These are phyloP conservation scores for Ladona fulva DNA, from an alignment of 1,140 invertebrate genomes.

Conservation along the genomic window DNA sequence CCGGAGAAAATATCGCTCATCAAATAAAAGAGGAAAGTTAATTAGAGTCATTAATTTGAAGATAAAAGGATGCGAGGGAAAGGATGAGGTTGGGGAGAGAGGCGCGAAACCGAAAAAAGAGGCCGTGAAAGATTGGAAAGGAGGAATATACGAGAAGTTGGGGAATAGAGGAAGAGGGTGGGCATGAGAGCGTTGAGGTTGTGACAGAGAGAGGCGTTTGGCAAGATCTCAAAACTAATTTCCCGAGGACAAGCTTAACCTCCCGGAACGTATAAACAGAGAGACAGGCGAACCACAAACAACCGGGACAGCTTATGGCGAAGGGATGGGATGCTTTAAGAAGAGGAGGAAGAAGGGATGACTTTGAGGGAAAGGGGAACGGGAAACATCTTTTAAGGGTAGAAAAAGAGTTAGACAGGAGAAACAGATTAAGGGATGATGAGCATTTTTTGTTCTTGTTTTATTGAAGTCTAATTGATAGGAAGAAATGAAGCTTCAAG, in stretches of 20 bases:
- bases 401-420: too few relatives aligned
- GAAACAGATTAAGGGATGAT: too few relatives aligned
- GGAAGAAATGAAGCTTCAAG: too few relatives aligned
- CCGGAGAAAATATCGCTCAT: too few relatives aligned
- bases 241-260: slow-evolving; percentile 2
- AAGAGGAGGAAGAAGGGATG: not conserved
- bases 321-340: not conserved
- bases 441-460: not conserved
- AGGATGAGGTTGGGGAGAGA: not conserved
- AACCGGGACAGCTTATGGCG: not conserved
- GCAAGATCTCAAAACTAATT: slow-evolving; percentile 1
- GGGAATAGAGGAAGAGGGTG: not conserved
- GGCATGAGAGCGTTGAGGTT: not conserved
- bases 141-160: not conserved
- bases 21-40: too few relatives aligned
- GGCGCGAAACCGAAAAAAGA: not conserved
- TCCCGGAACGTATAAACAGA: slow-evolving; percentile 8
- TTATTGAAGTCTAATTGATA: too few relatives aligned
- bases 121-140: not conserved
- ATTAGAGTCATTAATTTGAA: not conserved
- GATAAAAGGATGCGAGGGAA: not conserved
- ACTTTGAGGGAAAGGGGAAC: not conserved
- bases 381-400: too few relatives aligned
- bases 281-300: slow-evolving; percentile 2
- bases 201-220: slow-evolving; percentile 2